Evolutionary conservation across 2,113 vertebrate species (phyloP).

Genomic region (Aptenodytes forsteri): DNA sequence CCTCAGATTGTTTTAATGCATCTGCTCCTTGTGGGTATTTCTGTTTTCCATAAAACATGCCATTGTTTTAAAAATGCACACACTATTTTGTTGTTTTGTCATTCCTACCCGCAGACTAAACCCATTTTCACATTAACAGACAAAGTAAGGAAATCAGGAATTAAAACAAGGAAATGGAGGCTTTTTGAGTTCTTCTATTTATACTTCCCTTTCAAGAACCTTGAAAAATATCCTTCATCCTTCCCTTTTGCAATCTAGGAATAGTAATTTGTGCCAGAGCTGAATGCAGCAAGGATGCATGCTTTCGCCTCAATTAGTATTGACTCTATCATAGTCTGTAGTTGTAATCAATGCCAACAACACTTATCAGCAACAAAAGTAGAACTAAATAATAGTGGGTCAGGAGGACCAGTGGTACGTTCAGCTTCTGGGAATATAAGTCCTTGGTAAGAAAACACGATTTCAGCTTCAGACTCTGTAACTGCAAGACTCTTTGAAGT

Average conservation of each 20-base stretch:
- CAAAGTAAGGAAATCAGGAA: not conserved
- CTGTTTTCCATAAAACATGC: not conserved
- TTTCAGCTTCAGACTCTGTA: not conserved
- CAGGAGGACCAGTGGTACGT: not conserved
- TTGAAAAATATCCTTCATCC: not conserved
- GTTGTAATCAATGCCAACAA: not conserved
- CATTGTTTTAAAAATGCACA: not conserved
- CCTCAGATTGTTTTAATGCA: not conserved
- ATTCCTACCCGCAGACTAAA: not conserved
- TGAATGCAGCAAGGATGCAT: not conserved
- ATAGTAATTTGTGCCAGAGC: not conserved
- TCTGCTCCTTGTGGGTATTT: not conserved
- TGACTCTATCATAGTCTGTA: not conserved
- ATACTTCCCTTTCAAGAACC: not conserved
- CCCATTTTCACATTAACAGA: not conserved
- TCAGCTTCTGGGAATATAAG: not conserved
- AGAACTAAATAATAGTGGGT: not conserved
- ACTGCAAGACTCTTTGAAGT: not conserved
- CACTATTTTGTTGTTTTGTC: not conserved
- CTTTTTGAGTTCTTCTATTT: not conserved
- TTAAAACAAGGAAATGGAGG: not conserved
- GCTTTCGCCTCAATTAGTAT: not conserved
- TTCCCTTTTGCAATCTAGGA: not conserved
- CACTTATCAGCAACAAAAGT: not conserved
- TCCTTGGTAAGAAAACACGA: not conserved